Evolutionary conservation across 2,888 invertebrate species (phyloP).

Genomic region (Caenorhabditis zanzibari): DNA sequence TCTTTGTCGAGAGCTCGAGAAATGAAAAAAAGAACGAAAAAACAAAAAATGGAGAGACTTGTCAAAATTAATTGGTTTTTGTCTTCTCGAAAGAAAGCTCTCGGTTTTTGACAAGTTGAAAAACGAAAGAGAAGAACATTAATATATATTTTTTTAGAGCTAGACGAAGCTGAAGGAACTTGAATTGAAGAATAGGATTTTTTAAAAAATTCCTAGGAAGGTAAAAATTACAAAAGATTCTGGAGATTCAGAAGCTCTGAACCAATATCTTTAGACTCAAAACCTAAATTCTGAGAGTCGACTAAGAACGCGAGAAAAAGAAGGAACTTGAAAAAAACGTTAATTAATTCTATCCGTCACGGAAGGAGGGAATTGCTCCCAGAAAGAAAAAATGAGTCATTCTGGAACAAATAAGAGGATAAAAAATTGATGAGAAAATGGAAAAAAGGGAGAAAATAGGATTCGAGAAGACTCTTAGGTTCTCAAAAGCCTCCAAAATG

Average conservation of each 20-base stretch:
- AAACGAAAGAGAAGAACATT: background rate
- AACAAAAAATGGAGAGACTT: conserved; percentile 29
- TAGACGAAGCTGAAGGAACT: background rate
- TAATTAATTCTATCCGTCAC: conserved; percentile 42
- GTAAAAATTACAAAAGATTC: background rate
- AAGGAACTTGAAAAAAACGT: conserved; percentile 3
- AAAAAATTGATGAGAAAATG: no score
- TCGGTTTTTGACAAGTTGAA: background rate
- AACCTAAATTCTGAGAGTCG: background rate
- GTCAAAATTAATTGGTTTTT: conserved; percentile 50
- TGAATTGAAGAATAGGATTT: no score
- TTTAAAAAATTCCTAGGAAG: no score
- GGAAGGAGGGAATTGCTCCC: conserved; percentile 13
- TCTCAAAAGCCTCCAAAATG: no score
- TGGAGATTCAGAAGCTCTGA: background rate
- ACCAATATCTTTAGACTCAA: background rate
- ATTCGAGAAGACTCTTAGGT: no score
- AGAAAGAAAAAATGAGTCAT: conserved; percentile 12
- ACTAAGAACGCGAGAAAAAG: background rate
- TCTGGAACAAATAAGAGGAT: no score
- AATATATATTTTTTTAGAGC: no score
- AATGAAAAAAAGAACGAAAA: conserved; percentile 1
- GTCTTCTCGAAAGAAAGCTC: no score
- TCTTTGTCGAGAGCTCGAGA: background rate
- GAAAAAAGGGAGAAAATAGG: no score